These are phyloP conservation scores for Gasterosteus aculeatus DNA, from an alignment of 2,113 vertebrate species.

Conservation along the genomic window DNA sequence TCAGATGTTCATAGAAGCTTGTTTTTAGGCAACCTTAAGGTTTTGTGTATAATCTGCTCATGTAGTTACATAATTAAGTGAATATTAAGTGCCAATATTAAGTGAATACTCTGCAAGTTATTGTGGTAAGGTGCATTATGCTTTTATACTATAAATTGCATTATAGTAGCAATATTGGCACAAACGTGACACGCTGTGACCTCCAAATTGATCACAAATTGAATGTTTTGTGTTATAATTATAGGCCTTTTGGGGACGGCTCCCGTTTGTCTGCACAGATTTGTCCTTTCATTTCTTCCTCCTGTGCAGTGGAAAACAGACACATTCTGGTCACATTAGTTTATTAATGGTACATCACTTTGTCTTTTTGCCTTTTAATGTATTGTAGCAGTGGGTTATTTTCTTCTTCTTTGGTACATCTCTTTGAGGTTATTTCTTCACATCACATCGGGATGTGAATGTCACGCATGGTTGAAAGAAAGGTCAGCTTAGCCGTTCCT, in stretches of 20 bases:
- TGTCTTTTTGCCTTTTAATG: not conserved
- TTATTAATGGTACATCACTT: not conserved
- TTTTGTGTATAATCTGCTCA: not conserved
- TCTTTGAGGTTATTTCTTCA: conserved; percentile 6
- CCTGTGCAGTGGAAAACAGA: not conserved
- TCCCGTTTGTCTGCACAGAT: not conserved
- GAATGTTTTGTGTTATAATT: not conserved
- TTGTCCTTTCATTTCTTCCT: not conserved
- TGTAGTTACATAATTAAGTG: not conserved
- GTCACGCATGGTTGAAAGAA: not conserved
- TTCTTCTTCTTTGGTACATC: not conserved
- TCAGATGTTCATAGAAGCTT: not conserved
- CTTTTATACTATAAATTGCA: no score
- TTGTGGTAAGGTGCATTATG: no score
- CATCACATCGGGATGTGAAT: not conserved
- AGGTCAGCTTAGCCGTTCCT: conserved; percentile 4
- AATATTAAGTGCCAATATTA: not conserved
- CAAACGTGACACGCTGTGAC: no score
- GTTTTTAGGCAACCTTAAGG: not conserved
- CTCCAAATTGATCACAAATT: no score
- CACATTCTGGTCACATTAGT: not conserved
- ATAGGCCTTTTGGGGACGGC: not conserved
- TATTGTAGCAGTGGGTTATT: conserved; percentile 23
- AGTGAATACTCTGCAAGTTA: not conserved
- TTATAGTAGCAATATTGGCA: no score